Evolutionary conservation across 37 sponge, comb jelly and placozoan genomes (phyloP).

Genomic region (Cladorhizidae sp.): DNA sequence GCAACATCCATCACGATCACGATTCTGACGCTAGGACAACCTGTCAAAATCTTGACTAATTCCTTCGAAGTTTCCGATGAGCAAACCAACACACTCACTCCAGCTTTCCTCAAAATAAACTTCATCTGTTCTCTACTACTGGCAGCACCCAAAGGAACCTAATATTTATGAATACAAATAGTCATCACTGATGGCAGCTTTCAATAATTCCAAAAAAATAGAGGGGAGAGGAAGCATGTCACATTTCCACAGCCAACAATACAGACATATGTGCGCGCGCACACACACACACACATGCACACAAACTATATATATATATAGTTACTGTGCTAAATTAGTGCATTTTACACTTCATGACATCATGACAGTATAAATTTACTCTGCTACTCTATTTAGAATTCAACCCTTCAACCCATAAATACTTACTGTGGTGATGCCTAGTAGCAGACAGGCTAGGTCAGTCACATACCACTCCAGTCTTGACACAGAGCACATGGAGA

Average conservation of each 20-base stretch:
- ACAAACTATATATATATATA: no score
- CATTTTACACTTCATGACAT: no score
- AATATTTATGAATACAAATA: background rate
- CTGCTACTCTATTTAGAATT: no score
- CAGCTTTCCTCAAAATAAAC: background rate
- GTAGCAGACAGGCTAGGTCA: constrained; percentile 50
- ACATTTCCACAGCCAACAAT: no score
- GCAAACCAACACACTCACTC: constrained; percentile 2
- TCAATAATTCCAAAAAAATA: no score
- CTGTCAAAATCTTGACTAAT: background rate
- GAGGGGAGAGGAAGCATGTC: no score
- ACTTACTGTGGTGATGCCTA: constrained; percentile 63
- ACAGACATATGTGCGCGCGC: no score
- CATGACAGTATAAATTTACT: no score
- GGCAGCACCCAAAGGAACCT: background rate
- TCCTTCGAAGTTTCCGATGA: background rate
- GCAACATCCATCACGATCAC: constrained; percentile 1
- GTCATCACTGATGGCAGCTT: no score
- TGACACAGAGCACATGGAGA: constrained; percentile 37
- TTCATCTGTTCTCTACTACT: background rate
- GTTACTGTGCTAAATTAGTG: no score
- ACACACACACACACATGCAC: no score
- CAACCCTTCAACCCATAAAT: no score
- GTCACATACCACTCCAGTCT: constrained; percentile 58
- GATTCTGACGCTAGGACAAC: background rate